Percentiles rank a stretch among this genome's conserved stretches.
Evolutionary conservation across 2,797 vertebrate species (phyloP).

Genomic region (Acanthopagrus latus): DNA sequence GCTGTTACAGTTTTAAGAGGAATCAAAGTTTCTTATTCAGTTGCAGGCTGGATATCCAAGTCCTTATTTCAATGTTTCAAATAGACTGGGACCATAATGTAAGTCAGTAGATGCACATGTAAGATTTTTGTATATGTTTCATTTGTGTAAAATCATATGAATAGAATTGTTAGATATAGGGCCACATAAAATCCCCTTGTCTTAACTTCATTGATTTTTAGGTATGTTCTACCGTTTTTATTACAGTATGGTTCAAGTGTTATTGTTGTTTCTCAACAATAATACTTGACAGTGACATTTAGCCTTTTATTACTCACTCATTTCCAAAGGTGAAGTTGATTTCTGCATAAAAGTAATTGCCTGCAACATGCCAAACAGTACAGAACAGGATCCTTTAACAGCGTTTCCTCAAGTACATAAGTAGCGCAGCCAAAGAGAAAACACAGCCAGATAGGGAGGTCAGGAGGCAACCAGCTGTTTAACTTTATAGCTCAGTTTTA

Average conservation of each 20-base stretch:
- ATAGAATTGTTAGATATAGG: not conserved
- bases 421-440: constrained; percentile 19
- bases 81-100: not conserved
- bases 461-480: not conserved
- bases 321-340: constrained; percentile 10
- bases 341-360: constrained; percentile 18
- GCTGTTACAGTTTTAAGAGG: not conserved
- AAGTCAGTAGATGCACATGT: not conserved
- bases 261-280: not conserved
- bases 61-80: not conserved
- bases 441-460: constrained; percentile 1
- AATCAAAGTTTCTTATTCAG: constrained; percentile 10
- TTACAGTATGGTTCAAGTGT: not conserved
- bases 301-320: constrained; percentile 1
- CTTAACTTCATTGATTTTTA: not conserved
- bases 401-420: constrained; percentile 17
- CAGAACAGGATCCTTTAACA: constrained; percentile 23
- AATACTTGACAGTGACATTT: not conserved
- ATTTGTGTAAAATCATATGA: not conserved
- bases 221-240: not conserved
- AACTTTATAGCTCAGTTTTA: not conserved
- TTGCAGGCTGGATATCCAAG: constrained; percentile 3
- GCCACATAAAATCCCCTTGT: not conserved
- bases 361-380: constrained; percentile 2
- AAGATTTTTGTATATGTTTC: not conserved